These are phyloP conservation scores for Andrena flavipes DNA, from an alignment of 2,888 invertebrate species.

Conservation along the genomic window DNA sequence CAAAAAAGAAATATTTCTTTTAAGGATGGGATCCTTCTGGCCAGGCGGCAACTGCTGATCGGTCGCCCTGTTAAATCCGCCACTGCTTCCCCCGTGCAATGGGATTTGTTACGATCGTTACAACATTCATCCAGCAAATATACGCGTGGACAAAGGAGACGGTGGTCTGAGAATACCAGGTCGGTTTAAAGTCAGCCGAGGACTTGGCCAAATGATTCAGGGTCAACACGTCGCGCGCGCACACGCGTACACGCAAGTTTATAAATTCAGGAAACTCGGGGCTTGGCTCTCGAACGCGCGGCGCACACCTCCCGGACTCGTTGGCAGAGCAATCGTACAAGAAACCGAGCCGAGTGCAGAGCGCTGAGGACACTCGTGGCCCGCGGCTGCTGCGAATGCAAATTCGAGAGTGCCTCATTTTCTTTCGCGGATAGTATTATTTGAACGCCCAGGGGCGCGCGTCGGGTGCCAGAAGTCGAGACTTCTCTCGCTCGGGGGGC, in stretches of 20 bases:
- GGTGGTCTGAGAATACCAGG: background rate
- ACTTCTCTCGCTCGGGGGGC: background rate
- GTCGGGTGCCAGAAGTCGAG: conserved; percentile 44
- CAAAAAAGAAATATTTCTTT: too few species aligned
- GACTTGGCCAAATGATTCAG: conserved; percentile 41
- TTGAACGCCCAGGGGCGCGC: conserved; percentile 43
- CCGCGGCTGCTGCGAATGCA: conserved; percentile 70
- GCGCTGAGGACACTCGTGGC: conserved; percentile 64
- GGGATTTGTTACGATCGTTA: conserved; percentile 17
- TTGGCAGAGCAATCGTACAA: conserved; percentile 35
- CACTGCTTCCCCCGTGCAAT: background rate
- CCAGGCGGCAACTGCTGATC: too few species aligned
- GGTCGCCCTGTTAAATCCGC: too few species aligned
- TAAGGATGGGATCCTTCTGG: too few species aligned
- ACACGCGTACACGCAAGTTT: conserved; percentile 25
- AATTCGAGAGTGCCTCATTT: conserved; percentile 75
- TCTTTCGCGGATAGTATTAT: conserved; percentile 67
- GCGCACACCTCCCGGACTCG: background rate
- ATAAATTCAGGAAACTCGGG: conserved; percentile 46
- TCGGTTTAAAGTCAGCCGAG: conserved; percentile 24
- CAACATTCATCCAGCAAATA: conserved; percentile 32
- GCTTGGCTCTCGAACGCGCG: background rate
- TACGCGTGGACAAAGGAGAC: conserved; percentile 21
- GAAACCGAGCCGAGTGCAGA: conserved; percentile 37
- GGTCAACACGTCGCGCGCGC: conserved; percentile 38